These are phyloP conservation scores for Halcyon smyrnensis DNA, from an alignment of 2,797 vertebrate genomes.

Conservation along the genomic window DNA sequence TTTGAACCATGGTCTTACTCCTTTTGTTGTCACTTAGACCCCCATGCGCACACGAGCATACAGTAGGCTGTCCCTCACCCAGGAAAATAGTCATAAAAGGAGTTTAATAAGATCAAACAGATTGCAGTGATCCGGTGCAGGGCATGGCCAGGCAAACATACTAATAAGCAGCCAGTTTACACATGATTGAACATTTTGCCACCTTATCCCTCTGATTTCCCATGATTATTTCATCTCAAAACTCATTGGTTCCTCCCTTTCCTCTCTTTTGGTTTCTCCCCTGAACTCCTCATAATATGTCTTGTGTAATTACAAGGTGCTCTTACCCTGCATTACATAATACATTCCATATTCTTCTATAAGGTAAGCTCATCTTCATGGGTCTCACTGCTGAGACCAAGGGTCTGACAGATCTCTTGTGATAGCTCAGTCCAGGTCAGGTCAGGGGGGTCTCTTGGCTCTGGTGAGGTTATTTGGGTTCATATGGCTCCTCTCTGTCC, in stretches of 20 bases:
- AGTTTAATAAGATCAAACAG: not conserved
- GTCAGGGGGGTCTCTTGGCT: not conserved
- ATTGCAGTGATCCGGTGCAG: not conserved
- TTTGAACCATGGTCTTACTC: not conserved
- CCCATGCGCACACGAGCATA: not conserved
- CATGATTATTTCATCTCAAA: not conserved
- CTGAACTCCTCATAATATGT: too few relatives aligned
- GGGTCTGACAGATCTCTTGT: not conserved
- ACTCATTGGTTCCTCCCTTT: not conserved
- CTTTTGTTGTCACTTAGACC: not conserved
- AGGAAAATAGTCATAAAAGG: not conserved
- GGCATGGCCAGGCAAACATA: not conserved
- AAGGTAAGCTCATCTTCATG: not conserved
- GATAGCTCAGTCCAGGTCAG: not conserved
- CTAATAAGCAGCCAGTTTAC: not conserved
- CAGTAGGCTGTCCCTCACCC: not conserved
- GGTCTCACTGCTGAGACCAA: not conserved
- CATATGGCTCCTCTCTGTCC: not conserved
- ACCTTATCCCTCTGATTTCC: not conserved
- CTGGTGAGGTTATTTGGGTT: not conserved
- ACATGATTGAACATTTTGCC: not conserved
- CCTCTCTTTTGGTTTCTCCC: not conserved
- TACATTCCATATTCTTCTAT: not conserved
- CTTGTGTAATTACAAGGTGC: not conserved
- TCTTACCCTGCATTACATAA: not conserved